These are phyloP conservation scores for Pachypanchax playfairii DNA, from an alignment of 2,113 vertebrate genomes.

Conservation along the genomic window DNA sequence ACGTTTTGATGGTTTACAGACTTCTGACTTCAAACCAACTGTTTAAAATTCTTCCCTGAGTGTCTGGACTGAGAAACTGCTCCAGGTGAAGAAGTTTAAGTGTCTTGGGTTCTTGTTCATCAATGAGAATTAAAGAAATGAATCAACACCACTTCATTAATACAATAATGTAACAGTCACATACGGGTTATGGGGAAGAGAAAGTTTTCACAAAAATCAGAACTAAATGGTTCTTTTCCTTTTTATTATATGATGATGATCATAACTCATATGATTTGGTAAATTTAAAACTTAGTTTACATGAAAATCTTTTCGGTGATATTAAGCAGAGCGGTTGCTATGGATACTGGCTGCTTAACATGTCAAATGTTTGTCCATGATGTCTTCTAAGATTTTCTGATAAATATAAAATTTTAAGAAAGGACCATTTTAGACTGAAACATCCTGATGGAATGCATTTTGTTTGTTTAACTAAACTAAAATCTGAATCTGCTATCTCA, in stretches of 20 bases:
- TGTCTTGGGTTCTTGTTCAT: not conserved
- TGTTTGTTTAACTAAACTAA: no score
- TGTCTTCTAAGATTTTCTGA: not conserved
- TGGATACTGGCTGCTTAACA: constrained; percentile 10
- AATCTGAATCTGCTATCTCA: not conserved
- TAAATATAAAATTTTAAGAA: no score
- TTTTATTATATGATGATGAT: no score
- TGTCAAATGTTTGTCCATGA: not conserved
- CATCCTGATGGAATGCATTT: no score
- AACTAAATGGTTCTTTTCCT: not conserved
- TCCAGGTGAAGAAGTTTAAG: not conserved
- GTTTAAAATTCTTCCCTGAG: not conserved
- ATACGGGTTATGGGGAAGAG: no score
- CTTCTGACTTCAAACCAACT: not conserved
- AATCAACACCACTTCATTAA: not conserved
- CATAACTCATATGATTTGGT: no score
- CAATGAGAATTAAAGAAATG: not conserved
- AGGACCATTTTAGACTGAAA: not conserved
- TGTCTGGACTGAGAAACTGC: not conserved
- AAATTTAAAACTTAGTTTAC: no score
- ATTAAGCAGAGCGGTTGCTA: constrained; percentile 10
- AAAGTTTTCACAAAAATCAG: not conserved
- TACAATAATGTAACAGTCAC: not conserved
- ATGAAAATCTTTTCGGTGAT: not conserved
- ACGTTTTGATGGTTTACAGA: not conserved